These are phyloP conservation scores for Aphelinus certus DNA, from an alignment of 1,140 invertebrate genomes.

Conservation along the genomic window DNA sequence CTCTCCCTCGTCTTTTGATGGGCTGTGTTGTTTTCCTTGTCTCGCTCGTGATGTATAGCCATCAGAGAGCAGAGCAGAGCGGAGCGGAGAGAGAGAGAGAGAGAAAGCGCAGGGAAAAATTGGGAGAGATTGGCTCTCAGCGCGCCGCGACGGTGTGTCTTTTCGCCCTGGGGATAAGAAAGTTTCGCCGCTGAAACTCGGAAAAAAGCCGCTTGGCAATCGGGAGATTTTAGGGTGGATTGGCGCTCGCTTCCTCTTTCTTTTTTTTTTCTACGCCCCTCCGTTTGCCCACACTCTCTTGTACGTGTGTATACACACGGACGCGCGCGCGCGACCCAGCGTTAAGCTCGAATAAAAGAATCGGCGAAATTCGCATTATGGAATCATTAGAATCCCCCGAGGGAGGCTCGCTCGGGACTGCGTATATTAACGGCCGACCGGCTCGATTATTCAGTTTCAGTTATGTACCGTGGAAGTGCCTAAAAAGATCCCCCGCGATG, in stretches of 20 bases:
- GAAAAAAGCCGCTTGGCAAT: constrained; percentile 30
- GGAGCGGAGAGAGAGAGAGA: not conserved
- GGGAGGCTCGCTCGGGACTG: too few species aligned
- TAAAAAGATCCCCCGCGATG: too few species aligned
- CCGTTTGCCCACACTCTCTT: too few species aligned
- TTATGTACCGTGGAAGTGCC: too few species aligned
- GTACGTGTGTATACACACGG: not conserved
- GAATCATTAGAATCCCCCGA: not conserved
- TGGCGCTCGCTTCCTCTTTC: not conserved
- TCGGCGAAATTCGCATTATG: not conserved
- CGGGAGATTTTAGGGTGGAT: constrained; percentile 21
- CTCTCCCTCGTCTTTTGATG: not conserved
- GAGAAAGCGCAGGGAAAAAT: constrained; percentile 24
- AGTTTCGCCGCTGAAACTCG: constrained; percentile 31
- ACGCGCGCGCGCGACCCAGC: too few species aligned
- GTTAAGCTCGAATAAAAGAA: not conserved
- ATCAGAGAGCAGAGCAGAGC: not conserved
- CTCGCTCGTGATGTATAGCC: not conserved
- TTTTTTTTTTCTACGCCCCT: not conserved
- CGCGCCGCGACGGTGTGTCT: not conserved
- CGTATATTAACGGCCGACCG: too few species aligned
- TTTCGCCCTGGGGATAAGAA: constrained; percentile 33
- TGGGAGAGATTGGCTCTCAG: constrained; percentile 8
- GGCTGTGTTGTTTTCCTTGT: constrained; percentile 18
- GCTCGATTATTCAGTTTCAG: too few species aligned